Base-by-base conservation (phyloP, 2,797 vertebrate genomes). In the Rhincodon typus region DNA sequence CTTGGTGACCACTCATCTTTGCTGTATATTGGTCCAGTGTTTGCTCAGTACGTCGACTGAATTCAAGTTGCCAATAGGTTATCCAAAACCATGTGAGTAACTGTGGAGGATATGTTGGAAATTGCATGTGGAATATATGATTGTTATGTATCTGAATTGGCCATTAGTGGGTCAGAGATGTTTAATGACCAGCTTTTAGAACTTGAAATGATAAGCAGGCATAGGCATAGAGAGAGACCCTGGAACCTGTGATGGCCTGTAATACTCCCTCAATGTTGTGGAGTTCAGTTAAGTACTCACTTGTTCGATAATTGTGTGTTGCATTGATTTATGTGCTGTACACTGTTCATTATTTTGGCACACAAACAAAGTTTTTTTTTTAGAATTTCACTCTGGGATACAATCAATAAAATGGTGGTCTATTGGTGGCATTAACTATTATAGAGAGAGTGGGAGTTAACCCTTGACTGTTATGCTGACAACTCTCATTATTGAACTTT, bases 291-390 rank as follows among this genome's bases (percentile, higher is more conserved):
- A 93, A 93, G 90, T 93, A 66, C n/a, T 67, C 42, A 38, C 19
- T 66, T 25, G 62, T 69, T 62, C 62, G 38, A 91, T 91, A 93
- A 93, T 93, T 69, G 90, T 93, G 90, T 67, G 90, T 42, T 93
- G 38, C 90, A 93, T 93, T 93, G 90, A 93, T 69, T 69, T 93
- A 66, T 93, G 90, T 93, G 90, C 38, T 69, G 21, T 93, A 25
- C n/a, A 25, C 66, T 69, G 90, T 93, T 93, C 62, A 93, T 93
- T 93, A 93, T 69, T 93, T 93, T 93, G 90, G 21, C 90, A 69
- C 4, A 21, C 4, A 93, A 93, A 93, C 90, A 69, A 93, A 93
- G 62, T 62, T 93, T 69, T 25, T 93, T 69, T 25, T 93, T 88
- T 42, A 42, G 69, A 69, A 93, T 93, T 62, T 69, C 69, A 93